Conservation (phyloP, 2,888 invertebrate genomes). For the Empis stercorea region DNA sequence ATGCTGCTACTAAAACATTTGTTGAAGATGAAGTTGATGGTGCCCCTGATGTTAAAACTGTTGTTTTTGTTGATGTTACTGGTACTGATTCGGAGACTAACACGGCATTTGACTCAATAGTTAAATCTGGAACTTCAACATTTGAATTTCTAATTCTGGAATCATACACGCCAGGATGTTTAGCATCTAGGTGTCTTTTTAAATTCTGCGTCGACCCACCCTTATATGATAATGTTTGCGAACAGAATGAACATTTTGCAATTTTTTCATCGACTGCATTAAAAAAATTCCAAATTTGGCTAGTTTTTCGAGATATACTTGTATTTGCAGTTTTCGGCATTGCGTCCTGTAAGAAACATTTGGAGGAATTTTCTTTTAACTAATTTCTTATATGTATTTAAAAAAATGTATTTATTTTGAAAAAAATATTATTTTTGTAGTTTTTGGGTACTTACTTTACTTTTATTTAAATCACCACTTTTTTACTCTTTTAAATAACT, state of each 20-base stretch:
- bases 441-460: no score
- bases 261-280: neutral
- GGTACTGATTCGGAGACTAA: constrained; percentile 2
- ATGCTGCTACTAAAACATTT: neutral
- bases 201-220: neutral
- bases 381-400: no score
- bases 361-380: no score
- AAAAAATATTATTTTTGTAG: no score
- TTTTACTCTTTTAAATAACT: no score
- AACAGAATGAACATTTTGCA: neutral
- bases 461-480: no score
- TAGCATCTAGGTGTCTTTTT: neutral
- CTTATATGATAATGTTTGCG: neutral
- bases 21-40: neutral
- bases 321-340: no score
- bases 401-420: no score
- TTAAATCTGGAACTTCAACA: neutral
- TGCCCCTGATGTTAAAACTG: constrained; percentile 1
- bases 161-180: neutral
- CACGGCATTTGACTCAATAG: neutral
- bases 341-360: no score
- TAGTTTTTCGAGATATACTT: neutral
- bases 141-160: neutral
- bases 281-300: neutral
- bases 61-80: neutral